Evolutionary conservation across 2,113 vertebrate genomes (phyloP).

Genomic region (Sinocyclocheilus grahami): DNA sequence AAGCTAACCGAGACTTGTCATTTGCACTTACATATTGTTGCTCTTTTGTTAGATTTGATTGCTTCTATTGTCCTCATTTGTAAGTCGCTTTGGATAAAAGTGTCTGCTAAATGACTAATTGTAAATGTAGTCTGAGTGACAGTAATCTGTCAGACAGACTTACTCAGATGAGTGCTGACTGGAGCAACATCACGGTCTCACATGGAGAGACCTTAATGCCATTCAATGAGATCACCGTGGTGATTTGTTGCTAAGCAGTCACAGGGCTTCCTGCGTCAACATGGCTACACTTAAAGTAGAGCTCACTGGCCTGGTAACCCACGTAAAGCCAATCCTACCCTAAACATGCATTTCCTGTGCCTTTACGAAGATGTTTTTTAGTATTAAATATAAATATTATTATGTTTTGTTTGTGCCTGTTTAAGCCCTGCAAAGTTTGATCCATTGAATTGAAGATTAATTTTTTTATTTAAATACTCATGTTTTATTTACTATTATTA

Average conservation of each 20-base stretch:
- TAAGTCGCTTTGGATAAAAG: too few species aligned
- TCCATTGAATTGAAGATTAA: too few species aligned
- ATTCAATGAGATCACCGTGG: conserved; percentile 31
- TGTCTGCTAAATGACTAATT: too few species aligned
- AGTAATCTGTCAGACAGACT: conserved; percentile 40
- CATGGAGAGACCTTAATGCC: conserved; percentile 42
- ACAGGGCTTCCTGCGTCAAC: conserved; percentile 28
- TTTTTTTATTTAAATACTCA: too few species aligned
- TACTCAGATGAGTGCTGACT: conserved; percentile 56
- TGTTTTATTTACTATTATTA: too few species aligned
- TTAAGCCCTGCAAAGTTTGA: too few species aligned
- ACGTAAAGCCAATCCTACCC: not conserved
- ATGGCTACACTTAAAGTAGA: conserved; percentile 43
- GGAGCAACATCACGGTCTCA: conserved; percentile 51
- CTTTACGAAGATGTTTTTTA: not conserved
- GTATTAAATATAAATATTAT: too few species aligned
- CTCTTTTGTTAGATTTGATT: too few species aligned
- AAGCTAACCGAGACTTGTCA: too few species aligned
- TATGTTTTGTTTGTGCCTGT: too few species aligned
- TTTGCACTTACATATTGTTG: too few species aligned
- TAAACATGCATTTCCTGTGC: not conserved
- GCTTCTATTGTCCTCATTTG: too few species aligned
- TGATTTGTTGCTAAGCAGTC: conserved; percentile 35
- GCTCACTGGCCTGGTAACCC: conserved; percentile 65
- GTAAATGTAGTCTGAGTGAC: conserved; percentile 41